These are phyloP conservation scores for Babyrousa celebensis DNA, from an alignment of 2,797 vertebrate species.

Conservation along the genomic window DNA sequence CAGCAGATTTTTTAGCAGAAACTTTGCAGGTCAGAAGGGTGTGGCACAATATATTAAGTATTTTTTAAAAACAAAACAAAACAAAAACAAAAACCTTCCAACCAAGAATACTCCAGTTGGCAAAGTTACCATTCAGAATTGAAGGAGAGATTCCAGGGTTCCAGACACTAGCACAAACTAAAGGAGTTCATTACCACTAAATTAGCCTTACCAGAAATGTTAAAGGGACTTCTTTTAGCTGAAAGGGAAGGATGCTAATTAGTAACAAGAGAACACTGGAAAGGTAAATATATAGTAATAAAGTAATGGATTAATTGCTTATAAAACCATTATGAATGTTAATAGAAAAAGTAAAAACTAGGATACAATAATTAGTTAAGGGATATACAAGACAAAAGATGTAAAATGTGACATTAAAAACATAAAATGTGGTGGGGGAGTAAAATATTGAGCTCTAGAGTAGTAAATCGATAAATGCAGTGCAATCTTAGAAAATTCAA, in stretches of 20 bases:
- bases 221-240: background rate
- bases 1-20: background rate
- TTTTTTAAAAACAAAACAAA: background rate
- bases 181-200: background rate
- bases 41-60: background rate
- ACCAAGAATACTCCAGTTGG: background rate
- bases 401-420: background rate
- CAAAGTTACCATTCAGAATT: background rate
- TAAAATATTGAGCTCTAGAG: background rate
- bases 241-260: background rate
- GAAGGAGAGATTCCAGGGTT: background rate
- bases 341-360: background rate
- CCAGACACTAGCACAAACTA: background rate
- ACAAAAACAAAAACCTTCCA: background rate
- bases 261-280: background rate
- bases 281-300: background rate
- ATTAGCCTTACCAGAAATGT: background rate
- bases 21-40: too few species aligned
- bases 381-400: background rate
- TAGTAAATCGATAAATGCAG: conserved; percentile 19
- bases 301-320: background rate
- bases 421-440: background rate
- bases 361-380: background rate
- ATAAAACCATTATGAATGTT: background rate
- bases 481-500: background rate